Conservation (phyloP, 2,888 invertebrate genomes). For the Megaustenia siamemsis region DNA sequence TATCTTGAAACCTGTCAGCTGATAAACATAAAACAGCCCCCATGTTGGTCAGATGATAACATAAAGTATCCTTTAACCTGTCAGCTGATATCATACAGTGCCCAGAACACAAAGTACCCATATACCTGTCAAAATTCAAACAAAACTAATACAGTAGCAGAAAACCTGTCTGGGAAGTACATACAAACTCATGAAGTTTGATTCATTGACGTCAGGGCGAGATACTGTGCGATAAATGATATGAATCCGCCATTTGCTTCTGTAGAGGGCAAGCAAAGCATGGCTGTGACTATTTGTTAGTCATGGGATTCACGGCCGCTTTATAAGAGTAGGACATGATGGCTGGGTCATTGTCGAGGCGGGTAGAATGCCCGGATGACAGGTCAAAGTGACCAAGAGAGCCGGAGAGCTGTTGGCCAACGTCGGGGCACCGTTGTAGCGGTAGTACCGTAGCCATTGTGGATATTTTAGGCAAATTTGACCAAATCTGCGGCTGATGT, state of each 20-base stretch:
- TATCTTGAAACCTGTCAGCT: too few species aligned
- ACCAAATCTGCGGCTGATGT: constrained; percentile 29
- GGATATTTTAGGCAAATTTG: constrained; percentile 30
- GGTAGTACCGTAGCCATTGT: constrained; percentile 48
- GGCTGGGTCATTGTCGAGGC: constrained; percentile 53
- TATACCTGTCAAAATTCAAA: too few species aligned
- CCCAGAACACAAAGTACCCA: too few species aligned
- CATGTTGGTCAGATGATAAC: too few species aligned
- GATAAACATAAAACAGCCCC: too few species aligned
- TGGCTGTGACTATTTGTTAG: not conserved
- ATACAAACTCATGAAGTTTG: not conserved
- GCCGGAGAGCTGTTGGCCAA: constrained; percentile 24
- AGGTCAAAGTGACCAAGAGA: constrained; percentile 14
- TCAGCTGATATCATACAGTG: too few species aligned
- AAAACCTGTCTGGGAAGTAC: not conserved
- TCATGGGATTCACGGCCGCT: constrained; percentile 22
- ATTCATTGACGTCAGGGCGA: not conserved
- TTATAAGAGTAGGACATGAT: constrained; percentile 52
- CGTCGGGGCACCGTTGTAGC: constrained; percentile 40
- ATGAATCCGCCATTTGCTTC: not conserved
- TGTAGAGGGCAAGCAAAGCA: too few species aligned
- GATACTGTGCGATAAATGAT: not conserved
- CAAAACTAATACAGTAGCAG: not conserved
- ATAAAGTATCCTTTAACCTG: too few species aligned
- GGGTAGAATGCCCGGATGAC: constrained; percentile 5